phyloP scores from a whole-genome alignment of 1,140 invertebrate species.

The Plutomurus gul region DNA sequence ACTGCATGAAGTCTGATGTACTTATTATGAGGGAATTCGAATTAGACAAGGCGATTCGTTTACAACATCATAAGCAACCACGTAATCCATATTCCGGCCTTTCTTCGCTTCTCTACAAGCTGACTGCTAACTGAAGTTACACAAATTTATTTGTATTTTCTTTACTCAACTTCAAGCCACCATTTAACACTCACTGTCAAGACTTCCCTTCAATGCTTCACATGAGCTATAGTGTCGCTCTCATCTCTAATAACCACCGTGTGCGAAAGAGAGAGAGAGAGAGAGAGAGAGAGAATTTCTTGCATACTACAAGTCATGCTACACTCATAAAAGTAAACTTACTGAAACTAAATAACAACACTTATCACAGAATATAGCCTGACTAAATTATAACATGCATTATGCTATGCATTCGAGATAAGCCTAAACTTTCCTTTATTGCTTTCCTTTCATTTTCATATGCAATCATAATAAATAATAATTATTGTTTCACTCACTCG shows the following conservation, averaged over 20 bases:
- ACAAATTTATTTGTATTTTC: no score
- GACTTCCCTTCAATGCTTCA: no score
- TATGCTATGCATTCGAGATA: slow-evolving; percentile 18
- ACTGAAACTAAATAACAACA: neutral
- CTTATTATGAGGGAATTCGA: neutral
- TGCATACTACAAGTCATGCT: neutral
- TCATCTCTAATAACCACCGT: no score
- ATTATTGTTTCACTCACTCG: slow-evolving; percentile 17
- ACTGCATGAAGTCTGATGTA: neutral
- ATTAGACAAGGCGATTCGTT: neutral
- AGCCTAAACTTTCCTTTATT: neutral
- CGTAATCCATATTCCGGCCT: no score
- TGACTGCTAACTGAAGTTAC: no score
- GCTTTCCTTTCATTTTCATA: slow-evolving; percentile 15
- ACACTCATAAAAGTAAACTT: neutral
- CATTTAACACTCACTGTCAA: no score
- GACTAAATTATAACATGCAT: slow-evolving; percentile 30
- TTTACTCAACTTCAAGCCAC: no score
- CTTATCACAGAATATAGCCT: neutral
- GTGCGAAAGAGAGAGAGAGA: no score
- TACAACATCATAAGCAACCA: neutral
- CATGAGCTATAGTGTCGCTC: no score
- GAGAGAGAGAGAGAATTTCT: no score
- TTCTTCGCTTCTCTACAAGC: no score
- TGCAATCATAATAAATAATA: slow-evolving; percentile 32